Evolutionary conservation across 2,113 vertebrate genomes (phyloP).

Genomic region (Conger conger): DNA sequence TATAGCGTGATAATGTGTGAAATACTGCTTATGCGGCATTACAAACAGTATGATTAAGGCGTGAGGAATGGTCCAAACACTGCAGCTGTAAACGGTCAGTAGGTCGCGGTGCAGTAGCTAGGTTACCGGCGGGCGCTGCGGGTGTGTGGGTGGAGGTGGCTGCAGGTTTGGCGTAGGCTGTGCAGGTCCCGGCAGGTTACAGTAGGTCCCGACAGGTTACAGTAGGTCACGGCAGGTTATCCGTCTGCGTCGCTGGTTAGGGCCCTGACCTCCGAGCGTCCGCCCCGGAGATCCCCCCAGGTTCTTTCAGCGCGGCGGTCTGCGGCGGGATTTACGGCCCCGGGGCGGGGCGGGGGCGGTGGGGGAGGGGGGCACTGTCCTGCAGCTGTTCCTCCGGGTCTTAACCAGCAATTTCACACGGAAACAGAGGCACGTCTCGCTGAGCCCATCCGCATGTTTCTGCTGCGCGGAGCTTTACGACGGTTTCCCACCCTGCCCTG

Average conservation of each 20-base stretch:
- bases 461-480: slow-evolving; percentile 52
- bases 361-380: slow-evolving; percentile 59
- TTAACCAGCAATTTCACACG: slow-evolving; percentile 75
- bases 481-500: slow-evolving; percentile 43
- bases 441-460: slow-evolving; percentile 66
- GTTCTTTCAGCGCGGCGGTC: slow-evolving; percentile 71
- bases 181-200: not conserved
- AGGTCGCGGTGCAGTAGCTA: not conserved
- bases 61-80: no score
- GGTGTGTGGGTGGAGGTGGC: no score
- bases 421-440: slow-evolving; percentile 63
- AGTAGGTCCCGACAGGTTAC: not conserved
- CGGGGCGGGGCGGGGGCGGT: slow-evolving; percentile 4
- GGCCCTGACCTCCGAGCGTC: slow-evolving; percentile 65
- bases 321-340: slow-evolving; percentile 71
- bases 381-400: slow-evolving; percentile 73
- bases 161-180: not conserved
- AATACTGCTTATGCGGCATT: no score
- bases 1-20: no score
- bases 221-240: slow-evolving; percentile 55
- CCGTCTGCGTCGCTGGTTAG: slow-evolving; percentile 43
- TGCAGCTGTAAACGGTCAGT: not conserved
- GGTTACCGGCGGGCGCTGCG: not conserved
- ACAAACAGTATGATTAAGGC: no score
- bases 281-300: slow-evolving; percentile 60